These are phyloP conservation scores for Pseudorasbora parva DNA, from an alignment of 2,113 vertebrate species.

Conservation along the genomic window DNA sequence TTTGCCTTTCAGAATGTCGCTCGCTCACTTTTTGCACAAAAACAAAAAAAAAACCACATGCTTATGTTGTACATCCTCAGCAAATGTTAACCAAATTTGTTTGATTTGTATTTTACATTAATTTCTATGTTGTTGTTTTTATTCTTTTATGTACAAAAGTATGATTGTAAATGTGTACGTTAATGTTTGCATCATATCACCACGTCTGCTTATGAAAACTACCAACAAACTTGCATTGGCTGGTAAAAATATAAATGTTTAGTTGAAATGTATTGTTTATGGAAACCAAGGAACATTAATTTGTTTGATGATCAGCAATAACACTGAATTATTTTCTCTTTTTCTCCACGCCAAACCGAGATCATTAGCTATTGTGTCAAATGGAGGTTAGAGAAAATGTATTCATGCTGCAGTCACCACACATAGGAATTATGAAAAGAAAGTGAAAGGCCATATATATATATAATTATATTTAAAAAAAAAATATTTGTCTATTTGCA, in stretches of 20 bases:
- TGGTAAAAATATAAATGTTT: background rate
- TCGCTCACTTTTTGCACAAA: conserved; percentile 63
- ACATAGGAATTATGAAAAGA: conserved; percentile 4
- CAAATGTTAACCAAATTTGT: conserved; percentile 38
- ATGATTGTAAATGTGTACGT: conserved; percentile 58
- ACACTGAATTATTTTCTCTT: conserved; percentile 42
- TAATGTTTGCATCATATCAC: conserved; percentile 60
- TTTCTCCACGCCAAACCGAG: conserved; percentile 45
- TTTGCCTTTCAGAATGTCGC: conserved; percentile 56
- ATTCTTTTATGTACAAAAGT: conserved; percentile 59
- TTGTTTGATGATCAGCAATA: conserved; percentile 61
- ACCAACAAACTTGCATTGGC: background rate
- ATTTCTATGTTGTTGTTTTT: conserved; percentile 49
- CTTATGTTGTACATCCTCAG: conserved; percentile 62
- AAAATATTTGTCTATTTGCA: background rate
- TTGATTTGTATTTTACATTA: conserved; percentile 43
- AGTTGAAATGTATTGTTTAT: conserved; percentile 3
- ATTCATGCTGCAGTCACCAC: conserved; percentile 14
- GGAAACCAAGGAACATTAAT: conserved; percentile 54
- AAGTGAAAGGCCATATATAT: background rate
- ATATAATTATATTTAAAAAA: too few relatives aligned
- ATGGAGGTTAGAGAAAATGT: conserved; percentile 30
- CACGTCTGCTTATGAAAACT: conserved; percentile 52
- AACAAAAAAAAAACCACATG: conserved; percentile 59
- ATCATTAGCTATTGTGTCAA: conserved; percentile 46